Evolutionary conservation across 2,113 vertebrate genomes (phyloP).

Genomic region (Psephotus haematonotus): DNA sequence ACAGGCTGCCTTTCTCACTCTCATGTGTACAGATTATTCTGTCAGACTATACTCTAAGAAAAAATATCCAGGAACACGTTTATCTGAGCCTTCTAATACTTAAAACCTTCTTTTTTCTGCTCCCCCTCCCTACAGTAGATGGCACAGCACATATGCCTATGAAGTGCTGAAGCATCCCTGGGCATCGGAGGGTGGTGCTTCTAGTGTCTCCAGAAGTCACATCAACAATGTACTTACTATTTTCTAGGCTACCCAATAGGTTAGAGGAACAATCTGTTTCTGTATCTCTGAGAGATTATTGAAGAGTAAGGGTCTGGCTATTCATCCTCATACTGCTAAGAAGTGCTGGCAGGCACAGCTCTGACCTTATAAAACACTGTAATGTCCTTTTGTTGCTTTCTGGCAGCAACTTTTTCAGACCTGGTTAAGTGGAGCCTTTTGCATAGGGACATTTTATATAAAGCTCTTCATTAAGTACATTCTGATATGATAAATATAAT

Average conservation of each 20-base stretch:
- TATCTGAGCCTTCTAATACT: neutral
- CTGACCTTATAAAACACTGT: neutral
- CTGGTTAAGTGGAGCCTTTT: neutral
- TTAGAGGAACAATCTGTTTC: neutral
- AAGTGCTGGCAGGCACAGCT: neutral
- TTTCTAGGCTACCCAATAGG: neutral
- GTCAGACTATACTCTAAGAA: neutral
- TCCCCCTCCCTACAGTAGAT: neutral
- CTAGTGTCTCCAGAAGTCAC: neutral
- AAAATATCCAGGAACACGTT: neutral
- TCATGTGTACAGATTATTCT: neutral
- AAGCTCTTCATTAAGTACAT: neutral
- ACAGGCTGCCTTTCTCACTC: neutral
- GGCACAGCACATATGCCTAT: neutral
- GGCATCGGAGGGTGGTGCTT: neutral
- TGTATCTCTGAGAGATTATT: neutral
- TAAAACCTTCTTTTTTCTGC: neutral
- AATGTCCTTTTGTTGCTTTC: neutral
- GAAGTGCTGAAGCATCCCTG: neutral
- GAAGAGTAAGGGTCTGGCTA: neutral
- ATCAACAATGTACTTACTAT: neutral
- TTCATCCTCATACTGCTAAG: neutral
- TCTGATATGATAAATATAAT: neutral
- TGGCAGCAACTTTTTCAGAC: neutral
- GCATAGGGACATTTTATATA: neutral